Conservation (phyloP, 1,140 invertebrate species). For the Cardiocondyla obscurior region DNA sequence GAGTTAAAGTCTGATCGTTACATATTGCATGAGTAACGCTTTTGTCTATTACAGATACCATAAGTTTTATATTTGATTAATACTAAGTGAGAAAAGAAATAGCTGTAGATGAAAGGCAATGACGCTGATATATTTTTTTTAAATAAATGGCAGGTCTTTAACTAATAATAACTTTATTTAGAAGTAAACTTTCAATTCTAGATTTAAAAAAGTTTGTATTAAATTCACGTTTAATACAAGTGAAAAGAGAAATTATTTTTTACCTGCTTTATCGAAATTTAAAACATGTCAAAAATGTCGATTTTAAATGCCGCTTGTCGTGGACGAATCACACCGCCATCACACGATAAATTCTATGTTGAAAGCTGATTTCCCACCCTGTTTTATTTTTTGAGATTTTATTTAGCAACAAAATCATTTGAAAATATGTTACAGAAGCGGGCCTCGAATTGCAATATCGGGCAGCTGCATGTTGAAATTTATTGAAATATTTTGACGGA, state of each 20-base stretch:
- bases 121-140: background rate
- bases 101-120: no score
- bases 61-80: no score
- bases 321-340: background rate
- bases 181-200: background rate
- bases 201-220: background rate
- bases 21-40: background rate
- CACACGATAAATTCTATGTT: slow-evolving; percentile 3
- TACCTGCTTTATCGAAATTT: slow-evolving; percentile 15
- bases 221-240: background rate
- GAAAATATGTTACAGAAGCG: slow-evolving; percentile 15
- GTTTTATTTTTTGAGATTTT: slow-evolving; percentile 31
- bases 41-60: background rate
- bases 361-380: background rate
- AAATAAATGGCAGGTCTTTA: background rate
- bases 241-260: slow-evolving; percentile 18
- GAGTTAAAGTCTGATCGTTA: background rate
- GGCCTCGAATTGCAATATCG: slow-evolving; percentile 20
- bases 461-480: slow-evolving; percentile 20
- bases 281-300: background rate
- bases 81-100: background rate
- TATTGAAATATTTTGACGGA: slow-evolving; percentile 26
- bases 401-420: slow-evolving; percentile 18
- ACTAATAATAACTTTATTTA: background rate
- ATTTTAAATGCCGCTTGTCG: background rate